phyloP scores from a whole-genome alignment of 2,797 vertebrate genomes.

The Pteropus rufus region DNA sequence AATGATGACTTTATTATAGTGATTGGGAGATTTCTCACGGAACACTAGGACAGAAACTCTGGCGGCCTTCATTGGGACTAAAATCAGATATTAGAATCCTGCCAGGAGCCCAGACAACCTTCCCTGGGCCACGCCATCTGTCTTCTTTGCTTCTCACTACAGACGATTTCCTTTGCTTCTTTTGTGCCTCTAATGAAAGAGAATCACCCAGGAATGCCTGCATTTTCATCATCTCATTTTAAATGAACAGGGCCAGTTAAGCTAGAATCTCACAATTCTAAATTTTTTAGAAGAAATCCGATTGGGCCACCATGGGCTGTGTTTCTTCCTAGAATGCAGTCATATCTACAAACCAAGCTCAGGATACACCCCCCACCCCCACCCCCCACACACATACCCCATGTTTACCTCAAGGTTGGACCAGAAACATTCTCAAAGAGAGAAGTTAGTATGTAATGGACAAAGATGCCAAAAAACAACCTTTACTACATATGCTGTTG shows the following conservation, averaged over 20 bases:
- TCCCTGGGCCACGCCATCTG: neutral
- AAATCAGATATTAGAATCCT: neutral
- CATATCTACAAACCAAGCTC: neutral
- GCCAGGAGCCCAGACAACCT: neutral
- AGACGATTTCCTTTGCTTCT: neutral
- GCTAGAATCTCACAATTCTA: neutral
- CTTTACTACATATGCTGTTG: neutral
- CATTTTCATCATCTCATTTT: constrained; percentile 5
- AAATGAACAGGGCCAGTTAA: constrained; percentile 34
- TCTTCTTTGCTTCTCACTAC: neutral
- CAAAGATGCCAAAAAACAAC: neutral
- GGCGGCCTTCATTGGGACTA: neutral
- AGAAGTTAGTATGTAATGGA: neutral
- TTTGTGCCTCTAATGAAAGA: neutral
- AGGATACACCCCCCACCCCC: neutral
- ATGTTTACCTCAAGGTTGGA: neutral
- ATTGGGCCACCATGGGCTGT: neutral
- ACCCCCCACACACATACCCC: neutral
- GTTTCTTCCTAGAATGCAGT: neutral
- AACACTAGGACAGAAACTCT: neutral
- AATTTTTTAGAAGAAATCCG: neutral
- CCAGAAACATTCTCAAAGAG: neutral
- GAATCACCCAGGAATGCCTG: neutral
- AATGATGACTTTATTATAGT: neutral
- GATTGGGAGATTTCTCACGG: neutral